Evolutionary conservation across 2,113 vertebrate genomes (phyloP).

Genomic region (Rallus limicola): DNA sequence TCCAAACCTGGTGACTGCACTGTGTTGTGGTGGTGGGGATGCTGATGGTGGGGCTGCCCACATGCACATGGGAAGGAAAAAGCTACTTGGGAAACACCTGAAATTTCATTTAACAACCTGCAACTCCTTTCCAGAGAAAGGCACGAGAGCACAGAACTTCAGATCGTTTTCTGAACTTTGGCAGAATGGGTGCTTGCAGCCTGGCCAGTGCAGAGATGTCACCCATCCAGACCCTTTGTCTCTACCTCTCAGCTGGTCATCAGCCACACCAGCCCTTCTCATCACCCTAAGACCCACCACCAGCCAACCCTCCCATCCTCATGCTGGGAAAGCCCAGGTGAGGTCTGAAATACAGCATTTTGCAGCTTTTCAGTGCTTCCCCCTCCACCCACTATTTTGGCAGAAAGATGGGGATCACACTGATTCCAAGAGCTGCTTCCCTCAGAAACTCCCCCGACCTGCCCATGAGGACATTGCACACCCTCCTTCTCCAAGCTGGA

Average conservation of each 20-base stretch:
- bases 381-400: too few species aligned
- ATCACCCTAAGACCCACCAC: neutral
- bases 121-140: neutral
- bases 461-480: neutral
- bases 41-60: neutral
- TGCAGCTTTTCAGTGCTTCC: neutral
- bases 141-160: neutral
- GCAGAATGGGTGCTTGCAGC: fast-evolving
- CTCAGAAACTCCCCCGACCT: neutral
- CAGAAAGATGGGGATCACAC: neutral
- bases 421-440: neutral
- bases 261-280: fast-evolving
- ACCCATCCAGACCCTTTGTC: neutral
- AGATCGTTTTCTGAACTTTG: neutral
- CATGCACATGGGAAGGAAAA: fast-evolving
- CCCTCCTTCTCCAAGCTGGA: neutral
- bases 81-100: neutral
- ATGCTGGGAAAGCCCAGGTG: neutral
- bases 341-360: neutral
- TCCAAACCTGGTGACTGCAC: neutral
- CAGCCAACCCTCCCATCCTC: neutral
- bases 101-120: neutral
- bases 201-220: neutral
- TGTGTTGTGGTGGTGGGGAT: fast-evolving
- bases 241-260: neutral